Evolutionary conservation across 2,888 invertebrate genomes (phyloP).

Genomic region (Athripsodes cinereus): DNA sequence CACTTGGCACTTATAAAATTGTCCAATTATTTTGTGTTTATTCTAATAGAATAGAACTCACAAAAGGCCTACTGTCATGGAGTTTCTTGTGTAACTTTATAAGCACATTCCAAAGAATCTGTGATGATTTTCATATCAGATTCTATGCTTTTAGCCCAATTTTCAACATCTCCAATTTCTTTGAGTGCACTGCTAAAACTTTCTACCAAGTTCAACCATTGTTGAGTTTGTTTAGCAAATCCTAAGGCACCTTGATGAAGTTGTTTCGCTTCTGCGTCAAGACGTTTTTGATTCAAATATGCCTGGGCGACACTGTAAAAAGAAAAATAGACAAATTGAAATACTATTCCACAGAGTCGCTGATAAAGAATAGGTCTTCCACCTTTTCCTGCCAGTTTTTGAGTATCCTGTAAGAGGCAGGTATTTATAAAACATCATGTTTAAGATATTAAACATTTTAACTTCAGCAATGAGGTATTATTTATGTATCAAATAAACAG

Average conservation of each 20-base stretch:
- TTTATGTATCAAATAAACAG: no score
- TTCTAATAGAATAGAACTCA: no score
- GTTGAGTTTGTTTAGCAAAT: slow-evolving; percentile 94
- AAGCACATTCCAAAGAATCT: slow-evolving; percentile 88
- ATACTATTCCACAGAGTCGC: no score
- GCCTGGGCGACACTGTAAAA: slow-evolving; percentile 88
- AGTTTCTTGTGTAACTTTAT: slow-evolving; percentile 61
- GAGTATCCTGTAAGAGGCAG: no score
- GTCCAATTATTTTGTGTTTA: no score
- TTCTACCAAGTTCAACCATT: slow-evolving; percentile 91
- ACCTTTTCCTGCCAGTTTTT: no score
- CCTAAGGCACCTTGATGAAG: slow-evolving; percentile 89
- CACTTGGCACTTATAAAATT: no score
- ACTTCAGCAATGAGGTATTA: no score
- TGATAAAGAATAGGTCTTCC: no score
- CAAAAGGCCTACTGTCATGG: slow-evolving; percentile 21
- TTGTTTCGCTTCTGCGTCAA: slow-evolving; percentile 96
- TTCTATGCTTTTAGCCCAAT: slow-evolving; percentile 97
- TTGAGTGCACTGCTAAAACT: slow-evolving; percentile 82
- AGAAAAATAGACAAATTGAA: no score
- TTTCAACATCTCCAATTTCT: slow-evolving; percentile 98
- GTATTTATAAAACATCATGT: no score
- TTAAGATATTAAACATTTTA: no score
- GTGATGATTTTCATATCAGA: slow-evolving; percentile 91
- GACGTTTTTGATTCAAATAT: slow-evolving; percentile 94